Base-by-base conservation (phyloP, 1,140 invertebrate genomes). In the Drosophila sechellia region DNA sequence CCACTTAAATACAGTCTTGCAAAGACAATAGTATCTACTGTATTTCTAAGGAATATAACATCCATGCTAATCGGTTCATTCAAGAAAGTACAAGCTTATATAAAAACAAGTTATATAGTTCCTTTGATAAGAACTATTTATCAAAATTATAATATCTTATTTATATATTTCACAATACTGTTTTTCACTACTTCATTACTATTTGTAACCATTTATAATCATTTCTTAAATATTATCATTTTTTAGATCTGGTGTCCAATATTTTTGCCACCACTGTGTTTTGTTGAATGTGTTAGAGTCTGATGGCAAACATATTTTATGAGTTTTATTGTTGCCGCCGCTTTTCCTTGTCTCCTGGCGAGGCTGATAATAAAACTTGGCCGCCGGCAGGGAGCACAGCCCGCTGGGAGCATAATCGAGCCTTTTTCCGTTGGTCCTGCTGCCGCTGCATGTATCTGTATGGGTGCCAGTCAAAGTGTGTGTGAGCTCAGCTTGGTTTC, bases 291-390 rank as follows among this genome's bases (percentile, higher is more conserved):
- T 10, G 45, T 48, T 65, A 34, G 56, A 46, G 63, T 81, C 52
- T 60, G 84, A 87, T 84, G 84, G 84, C 72, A 86, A 89, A 80
- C 84, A 89, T 89, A 89, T 89, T 89, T 89, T 89, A 89, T 89
- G 84, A 89, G 85, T 70, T 70, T 70, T 70, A 70, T 70, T 70
- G 66, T 69, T 68, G 81, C 40, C 64, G 75, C 58, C 55, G 20
- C 34, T 48, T 35, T 34, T 54, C 13, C 64, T 70, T 69, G 66
- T 70, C 66, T 70, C 66, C 65, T 69, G 64, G 72, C 74, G 83
- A 54, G 54, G 56, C 64, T 89, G 79, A 84, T 89, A 89, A 89
- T 89, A 89, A 89, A 89, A 89, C 76, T 89, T 87, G 75, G 68
- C 73, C 70, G 65, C 64, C 73, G 71, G 79, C 64, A 79, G 84